Percentiles rank a stretch among this genome's conserved stretches.
Conservation (phyloP, 1,140 invertebrate species). For the Gonatopus flavifemur region DNA sequence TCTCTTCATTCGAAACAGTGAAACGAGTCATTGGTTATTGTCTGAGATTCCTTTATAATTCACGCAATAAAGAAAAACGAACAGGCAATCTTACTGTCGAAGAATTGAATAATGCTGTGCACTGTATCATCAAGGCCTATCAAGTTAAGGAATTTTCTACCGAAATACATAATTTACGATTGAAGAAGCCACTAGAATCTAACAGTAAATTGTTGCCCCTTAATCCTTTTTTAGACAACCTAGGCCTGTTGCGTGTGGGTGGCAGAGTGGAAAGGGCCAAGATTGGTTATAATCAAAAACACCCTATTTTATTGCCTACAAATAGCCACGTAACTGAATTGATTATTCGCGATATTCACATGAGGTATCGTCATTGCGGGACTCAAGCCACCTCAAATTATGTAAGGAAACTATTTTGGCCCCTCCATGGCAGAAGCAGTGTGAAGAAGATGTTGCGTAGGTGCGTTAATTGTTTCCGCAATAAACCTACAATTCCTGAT, state of each 20-base stretch:
- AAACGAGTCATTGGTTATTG: background rate
- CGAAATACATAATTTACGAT: background rate
- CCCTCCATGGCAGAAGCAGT: constrained; percentile 16
- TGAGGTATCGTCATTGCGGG: constrained; percentile 18
- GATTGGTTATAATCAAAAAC: background rate
- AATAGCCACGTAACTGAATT: background rate
- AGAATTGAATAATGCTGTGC: background rate
- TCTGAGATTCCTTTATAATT: too few relatives aligned
- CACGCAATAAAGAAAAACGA: background rate
- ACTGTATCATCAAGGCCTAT: background rate
- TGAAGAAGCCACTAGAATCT: background rate
- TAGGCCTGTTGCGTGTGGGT: constrained; percentile 1
- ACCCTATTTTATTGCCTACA: background rate
- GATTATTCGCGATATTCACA: constrained; percentile 9
- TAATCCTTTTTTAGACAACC: background rate
- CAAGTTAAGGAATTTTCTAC: background rate
- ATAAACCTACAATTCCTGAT: constrained; percentile 8
- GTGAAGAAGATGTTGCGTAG: constrained; percentile 11
- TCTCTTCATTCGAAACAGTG: background rate
- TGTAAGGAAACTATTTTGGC: constrained; percentile 29
- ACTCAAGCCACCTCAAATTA: constrained; percentile 5
- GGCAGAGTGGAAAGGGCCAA: background rate
- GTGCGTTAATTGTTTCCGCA: constrained; percentile 25
- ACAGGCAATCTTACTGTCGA: background rate
- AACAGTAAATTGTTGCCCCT: background rate